Evolutionary conservation across 2,797 vertebrate species (phyloP), one percentile per base, ranked within the genome.

Genomic region (Alosa sapidissima): DNA sequence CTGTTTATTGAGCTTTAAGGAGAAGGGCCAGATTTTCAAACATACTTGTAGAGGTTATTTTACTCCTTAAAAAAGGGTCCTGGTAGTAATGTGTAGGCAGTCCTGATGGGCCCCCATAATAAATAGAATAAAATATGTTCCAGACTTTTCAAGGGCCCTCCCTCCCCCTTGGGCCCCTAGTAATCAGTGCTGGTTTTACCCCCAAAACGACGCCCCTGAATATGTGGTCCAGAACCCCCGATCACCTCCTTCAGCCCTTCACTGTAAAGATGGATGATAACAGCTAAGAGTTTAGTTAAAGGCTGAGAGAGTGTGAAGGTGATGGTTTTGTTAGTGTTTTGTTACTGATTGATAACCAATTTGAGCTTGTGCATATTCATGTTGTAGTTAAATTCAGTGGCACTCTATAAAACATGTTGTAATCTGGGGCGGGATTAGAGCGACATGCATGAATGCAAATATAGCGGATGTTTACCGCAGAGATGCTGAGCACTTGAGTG

Each of bases 391-490:
- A n/a, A n/a, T 24, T 6, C n/a, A 1, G 2, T 65, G 8, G 24
- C 60, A 21, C 58, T 60, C n/a, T 8, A 6, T 78, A 0, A 75
- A 16, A 75, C 68, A 19, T 75, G 36, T 14, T 21, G 72, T 78
- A 72, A 36, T 36, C 28, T 45, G 36, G 16, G 16, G 41, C 19
- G 24, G 14, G 72, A 78, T 45, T 41, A 78, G 2, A 21, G 72
- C 5, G 41, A 14, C 82, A 82, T 55, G 68, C 49, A 81, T 24
- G 48, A 54, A 86, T 88, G 24, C 36, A 88, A 81, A 81, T 68
- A n/a, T 33, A 62, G 48, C n/a, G 52, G 84, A 86, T 85, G 84
- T 87, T 86, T 84, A 75, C 51, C 8, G 84, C 81, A 45, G 24
- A 49, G 72, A 36, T 51, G 49, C 82, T 19, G 48, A 68, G 33